Evolutionary conservation across 1,140 invertebrate species (phyloP).

Genomic region (Augochlora pura): DNA sequence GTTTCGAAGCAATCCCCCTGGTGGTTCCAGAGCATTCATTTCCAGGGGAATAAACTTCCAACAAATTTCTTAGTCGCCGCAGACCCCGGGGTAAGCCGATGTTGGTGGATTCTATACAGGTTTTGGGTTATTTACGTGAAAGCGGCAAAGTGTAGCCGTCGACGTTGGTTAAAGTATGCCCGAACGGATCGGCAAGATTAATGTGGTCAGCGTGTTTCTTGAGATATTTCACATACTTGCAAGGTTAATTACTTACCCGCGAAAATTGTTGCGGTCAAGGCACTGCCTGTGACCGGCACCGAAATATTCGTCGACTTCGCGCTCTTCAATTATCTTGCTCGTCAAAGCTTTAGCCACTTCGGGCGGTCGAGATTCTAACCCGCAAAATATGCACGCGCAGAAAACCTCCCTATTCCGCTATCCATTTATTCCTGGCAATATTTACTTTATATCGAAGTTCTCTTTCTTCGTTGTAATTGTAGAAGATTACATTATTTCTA

Average conservation of each 20-base stretch:
- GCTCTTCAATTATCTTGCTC: neutral
- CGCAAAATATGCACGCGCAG: neutral
- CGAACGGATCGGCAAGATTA: slow-evolving; percentile 70
- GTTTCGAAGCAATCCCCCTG: neutral
- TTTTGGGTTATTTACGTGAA: slow-evolving; percentile 27
- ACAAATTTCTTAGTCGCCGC: neutral
- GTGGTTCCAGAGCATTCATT: neutral
- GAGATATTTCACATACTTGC: slow-evolving; percentile 76
- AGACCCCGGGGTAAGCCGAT: neutral
- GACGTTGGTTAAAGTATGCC: slow-evolving; percentile 59
- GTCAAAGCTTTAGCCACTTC: neutral
- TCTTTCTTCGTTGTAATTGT: neutral
- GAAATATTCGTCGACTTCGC: neutral
- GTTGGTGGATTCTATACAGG: neutral
- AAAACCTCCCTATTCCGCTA: neutral
- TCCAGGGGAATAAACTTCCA: neutral
- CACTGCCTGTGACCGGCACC: neutral
- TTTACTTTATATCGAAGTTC: neutral
- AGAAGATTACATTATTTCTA: too few species aligned
- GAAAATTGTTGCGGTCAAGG: slow-evolving; percentile 71
- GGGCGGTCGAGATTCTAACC: neutral
- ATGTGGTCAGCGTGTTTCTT: slow-evolving; percentile 78
- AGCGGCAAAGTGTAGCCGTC: neutral
- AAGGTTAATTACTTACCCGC: slow-evolving; percentile 73
- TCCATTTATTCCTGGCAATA: neutral